Evolutionary conservation across 1,140 invertebrate species (phyloP).

Genomic region (Drosophila tropicalis): DNA sequence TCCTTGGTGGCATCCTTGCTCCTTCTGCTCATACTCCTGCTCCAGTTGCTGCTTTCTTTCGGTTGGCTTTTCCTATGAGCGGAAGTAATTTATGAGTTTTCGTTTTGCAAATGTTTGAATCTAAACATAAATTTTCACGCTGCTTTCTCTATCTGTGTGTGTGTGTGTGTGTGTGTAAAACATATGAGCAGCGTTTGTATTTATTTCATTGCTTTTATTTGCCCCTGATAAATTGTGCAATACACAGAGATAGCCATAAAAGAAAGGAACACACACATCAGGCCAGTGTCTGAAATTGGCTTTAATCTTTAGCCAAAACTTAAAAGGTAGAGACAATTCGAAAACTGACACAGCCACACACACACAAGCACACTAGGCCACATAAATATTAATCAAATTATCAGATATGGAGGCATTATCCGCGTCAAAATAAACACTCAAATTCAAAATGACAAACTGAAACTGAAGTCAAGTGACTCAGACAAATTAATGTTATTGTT

Average conservation of each 20-base stretch:
- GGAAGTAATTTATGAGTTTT: slow-evolving; percentile 82
- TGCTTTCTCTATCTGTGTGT: slow-evolving; percentile 35
- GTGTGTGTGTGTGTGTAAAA: slow-evolving; percentile 41
- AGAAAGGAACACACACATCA: slow-evolving; percentile 8
- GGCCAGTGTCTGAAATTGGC: slow-evolving; percentile 57
- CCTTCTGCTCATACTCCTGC: not conserved
- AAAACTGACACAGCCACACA: slow-evolving; percentile 58
- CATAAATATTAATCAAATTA: slow-evolving; percentile 71
- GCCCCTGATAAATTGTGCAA: slow-evolving; percentile 77
- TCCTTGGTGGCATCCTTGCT: slow-evolving; percentile 61
- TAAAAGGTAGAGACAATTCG: slow-evolving; percentile 48
- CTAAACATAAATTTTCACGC: slow-evolving; percentile 75
- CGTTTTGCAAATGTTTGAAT: slow-evolving; percentile 81
- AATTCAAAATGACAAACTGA: slow-evolving; percentile 40
- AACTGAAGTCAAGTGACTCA: slow-evolving; percentile 60
- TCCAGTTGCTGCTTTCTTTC: slow-evolving; percentile 46
- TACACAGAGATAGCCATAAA: slow-evolving; percentile 71
- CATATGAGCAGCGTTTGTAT: slow-evolving; percentile 76
- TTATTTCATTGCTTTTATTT: slow-evolving; percentile 78
- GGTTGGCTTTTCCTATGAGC: slow-evolving; percentile 62
- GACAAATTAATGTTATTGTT: slow-evolving; percentile 78
- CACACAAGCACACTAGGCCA: slow-evolving; percentile 18
- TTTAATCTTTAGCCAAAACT: slow-evolving; percentile 55
- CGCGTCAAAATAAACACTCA: slow-evolving; percentile 75
- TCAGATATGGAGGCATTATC: slow-evolving; percentile 68